phyloP scores from a whole-genome alignment of 2,888 invertebrate genomes.

The Apotomis turbidana region DNA sequence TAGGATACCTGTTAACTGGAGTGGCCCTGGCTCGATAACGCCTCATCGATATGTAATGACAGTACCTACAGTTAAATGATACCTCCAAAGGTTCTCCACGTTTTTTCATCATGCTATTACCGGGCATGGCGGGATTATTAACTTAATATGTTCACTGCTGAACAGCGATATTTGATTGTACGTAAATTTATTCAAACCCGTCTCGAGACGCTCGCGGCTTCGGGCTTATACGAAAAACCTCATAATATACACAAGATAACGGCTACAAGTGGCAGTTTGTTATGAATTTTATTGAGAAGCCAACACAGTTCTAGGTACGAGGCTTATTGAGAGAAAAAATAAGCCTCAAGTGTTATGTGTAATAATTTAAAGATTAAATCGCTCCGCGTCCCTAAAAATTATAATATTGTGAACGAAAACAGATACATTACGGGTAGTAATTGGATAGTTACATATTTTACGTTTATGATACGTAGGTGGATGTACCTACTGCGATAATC shows the following conservation, averaged over 20 bases:
- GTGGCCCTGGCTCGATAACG: conserved; percentile 19
- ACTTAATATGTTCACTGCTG: conserved; percentile 47
- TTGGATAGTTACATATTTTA: conserved; percentile 69
- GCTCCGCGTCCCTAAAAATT: conserved; percentile 50
- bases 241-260: conserved; percentile 83
- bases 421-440: conserved; percentile 58
- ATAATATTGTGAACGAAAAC: conserved; percentile 63
- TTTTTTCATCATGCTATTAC: conserved; percentile 54
- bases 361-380: conserved; percentile 74
- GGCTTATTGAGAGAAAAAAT: conserved; percentile 67
- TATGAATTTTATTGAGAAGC: conserved; percentile 81
- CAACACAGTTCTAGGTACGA: conserved; percentile 75
- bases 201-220: conserved; percentile 50
- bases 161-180: conserved; percentile 47
- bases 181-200: conserved; percentile 47
- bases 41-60: conserved; percentile 24
- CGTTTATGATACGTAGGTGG: conserved; percentile 62
- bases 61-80: conserved; percentile 75
- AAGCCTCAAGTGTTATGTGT: conserved; percentile 63
- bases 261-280: conserved; percentile 80
- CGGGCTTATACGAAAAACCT: conserved; percentile 79
- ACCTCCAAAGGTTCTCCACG: conserved; percentile 66
- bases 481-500: conserved; percentile 66
- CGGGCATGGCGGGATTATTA: conserved; percentile 45
- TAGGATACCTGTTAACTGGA: conserved; percentile 24